Conservation (phyloP, 2,888 invertebrate genomes). For the Amphipoea oculea region DNA sequence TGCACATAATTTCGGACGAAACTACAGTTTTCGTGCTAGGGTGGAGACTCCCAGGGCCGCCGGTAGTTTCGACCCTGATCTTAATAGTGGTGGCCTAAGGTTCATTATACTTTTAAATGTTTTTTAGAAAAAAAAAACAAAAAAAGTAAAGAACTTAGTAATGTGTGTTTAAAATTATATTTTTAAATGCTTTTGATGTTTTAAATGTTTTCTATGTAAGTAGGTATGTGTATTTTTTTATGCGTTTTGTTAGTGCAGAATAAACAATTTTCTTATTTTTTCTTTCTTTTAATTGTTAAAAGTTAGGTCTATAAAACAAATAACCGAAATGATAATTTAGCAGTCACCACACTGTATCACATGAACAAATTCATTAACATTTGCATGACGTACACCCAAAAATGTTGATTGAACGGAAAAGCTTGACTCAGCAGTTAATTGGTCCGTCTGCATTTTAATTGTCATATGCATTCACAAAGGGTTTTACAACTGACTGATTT, state of each 20-base stretch:
- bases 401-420: slow-evolving; percentile 49
- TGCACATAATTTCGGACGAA: too few species aligned
- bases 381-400: slow-evolving; percentile 35
- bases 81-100: not conserved
- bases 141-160: too few species aligned
- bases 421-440: slow-evolving; percentile 58
- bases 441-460: slow-evolving; percentile 68
- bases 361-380: slow-evolving; percentile 22
- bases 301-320: not conserved
- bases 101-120: not conserved
- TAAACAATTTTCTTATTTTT: not conserved
- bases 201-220: too few species aligned
- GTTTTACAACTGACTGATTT: slow-evolving; percentile 46
- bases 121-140: not conserved
- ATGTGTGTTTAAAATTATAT: not conserved
- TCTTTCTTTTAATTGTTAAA: not conserved
- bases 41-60: not conserved
- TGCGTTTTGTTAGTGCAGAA: not conserved
- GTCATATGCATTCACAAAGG: slow-evolving; percentile 49
- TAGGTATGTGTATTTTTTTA: not conserved
- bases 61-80: not conserved
- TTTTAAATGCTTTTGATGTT: not conserved
- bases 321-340: not conserved
- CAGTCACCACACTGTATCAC: not conserved
- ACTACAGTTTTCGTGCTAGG: too few species aligned